Conservation (phyloP, 1,140 invertebrate species). For the Tetranychus urticae region DNA sequence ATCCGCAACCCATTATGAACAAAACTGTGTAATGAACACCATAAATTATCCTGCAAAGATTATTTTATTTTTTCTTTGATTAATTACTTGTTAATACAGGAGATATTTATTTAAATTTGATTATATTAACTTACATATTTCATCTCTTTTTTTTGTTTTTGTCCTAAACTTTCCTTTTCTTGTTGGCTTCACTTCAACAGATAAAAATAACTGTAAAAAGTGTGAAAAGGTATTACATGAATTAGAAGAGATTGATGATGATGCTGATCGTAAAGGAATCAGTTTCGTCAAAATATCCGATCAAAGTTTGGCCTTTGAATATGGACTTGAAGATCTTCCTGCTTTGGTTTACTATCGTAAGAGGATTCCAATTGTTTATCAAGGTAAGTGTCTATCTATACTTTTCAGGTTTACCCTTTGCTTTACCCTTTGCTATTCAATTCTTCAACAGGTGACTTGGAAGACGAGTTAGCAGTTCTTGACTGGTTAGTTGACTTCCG, state of each 20-base stretch:
- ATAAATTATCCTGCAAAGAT: too few relatives aligned
- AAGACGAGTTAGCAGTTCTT: slow-evolving; percentile 16
- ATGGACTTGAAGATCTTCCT: slow-evolving; percentile 58
- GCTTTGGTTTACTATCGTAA: slow-evolving; percentile 76
- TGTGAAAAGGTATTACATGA: slow-evolving; percentile 62
- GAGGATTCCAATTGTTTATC: slow-evolving; percentile 79
- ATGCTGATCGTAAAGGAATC: slow-evolving; percentile 79
- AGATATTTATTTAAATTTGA: background rate
- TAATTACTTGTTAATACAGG: too few relatives aligned
- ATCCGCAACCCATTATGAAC: too few relatives aligned
- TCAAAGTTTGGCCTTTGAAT: slow-evolving; percentile 67
- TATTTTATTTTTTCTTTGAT: too few relatives aligned
- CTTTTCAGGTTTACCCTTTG: background rate
- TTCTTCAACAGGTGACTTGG: slow-evolving; percentile 12
- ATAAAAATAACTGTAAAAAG: slow-evolving; percentile 75
- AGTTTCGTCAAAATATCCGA: slow-evolving; percentile 86
- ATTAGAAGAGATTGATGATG: slow-evolving; percentile 73
- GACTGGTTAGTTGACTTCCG: slow-evolving; percentile 16
- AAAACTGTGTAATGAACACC: too few relatives aligned
- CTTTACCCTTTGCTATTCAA: background rate
- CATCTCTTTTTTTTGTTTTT: too few relatives aligned
- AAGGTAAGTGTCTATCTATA: slow-evolving; percentile 35
- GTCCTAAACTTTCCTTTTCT: background rate
- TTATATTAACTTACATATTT: background rate
- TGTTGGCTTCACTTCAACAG: slow-evolving; percentile 24